A percentile compares a stretch with the other conserved stretches of the same genome.
phyloP scores from a whole-genome alignment of 2,797 vertebrate species.

The Sylvilagus floridanus region DNA sequence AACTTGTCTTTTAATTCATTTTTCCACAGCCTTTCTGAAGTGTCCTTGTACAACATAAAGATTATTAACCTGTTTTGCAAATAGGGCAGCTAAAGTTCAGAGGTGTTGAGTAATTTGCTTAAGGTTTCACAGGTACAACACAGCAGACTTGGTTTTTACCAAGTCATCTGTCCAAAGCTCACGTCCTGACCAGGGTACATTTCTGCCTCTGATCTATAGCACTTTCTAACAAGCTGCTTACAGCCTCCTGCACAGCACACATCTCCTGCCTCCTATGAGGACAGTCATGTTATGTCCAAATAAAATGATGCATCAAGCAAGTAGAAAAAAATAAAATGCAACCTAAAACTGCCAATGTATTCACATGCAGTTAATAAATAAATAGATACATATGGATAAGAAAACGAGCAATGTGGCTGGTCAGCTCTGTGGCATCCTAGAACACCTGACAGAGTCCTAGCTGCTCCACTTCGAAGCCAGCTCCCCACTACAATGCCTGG shows the following conservation, averaged over 20 bases:
- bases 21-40: too few species aligned
- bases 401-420: not conserved
- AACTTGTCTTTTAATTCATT: too few species aligned
- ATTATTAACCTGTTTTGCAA: not conserved
- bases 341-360: not conserved
- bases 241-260: not conserved
- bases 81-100: not conserved
- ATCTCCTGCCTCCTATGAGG: not conserved
- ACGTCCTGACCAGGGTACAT: not conserved
- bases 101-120: not conserved
- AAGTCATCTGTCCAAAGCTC: not conserved
- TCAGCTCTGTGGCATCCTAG: too few species aligned
- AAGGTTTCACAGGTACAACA: not conserved
- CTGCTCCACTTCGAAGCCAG: too few species aligned
- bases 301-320: not conserved
- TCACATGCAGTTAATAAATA: not conserved
- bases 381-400: not conserved
- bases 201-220: not conserved
- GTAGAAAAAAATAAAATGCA: not conserved
- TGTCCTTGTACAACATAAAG: too few species aligned
- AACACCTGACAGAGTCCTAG: too few species aligned
- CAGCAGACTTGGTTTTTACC: not conserved
- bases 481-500: too few species aligned
- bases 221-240: not conserved
- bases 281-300: not conserved